Evolutionary conservation across 2,888 invertebrate genomes (phyloP).

Genomic region (Pecten maximus): DNA sequence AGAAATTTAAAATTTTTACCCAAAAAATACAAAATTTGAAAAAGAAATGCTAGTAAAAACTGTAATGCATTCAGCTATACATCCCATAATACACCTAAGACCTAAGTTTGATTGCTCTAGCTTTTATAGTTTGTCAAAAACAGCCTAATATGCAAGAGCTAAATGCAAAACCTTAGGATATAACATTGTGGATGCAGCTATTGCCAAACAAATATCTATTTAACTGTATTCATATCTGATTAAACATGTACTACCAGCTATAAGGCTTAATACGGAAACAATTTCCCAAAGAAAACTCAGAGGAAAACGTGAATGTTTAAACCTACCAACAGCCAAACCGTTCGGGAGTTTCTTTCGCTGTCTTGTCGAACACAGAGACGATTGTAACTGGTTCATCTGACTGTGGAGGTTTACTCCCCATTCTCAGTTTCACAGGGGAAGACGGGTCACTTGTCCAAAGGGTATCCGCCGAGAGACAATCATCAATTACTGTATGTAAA

Average conservation of each 20-base stretch:
- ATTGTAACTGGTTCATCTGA: constrained; percentile 71
- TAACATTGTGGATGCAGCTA: no score
- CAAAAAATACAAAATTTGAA: no score
- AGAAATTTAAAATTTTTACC: no score
- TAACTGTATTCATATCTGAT: neutral
- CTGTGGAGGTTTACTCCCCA: constrained; percentile 61
- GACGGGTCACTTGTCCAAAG: constrained; percentile 59
- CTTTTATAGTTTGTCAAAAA: no score
- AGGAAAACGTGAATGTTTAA: neutral
- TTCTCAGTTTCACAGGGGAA: constrained; percentile 70
- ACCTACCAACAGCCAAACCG: constrained; percentile 71
- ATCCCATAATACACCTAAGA: no score
- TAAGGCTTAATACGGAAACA: no score
- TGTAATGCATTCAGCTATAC: no score
- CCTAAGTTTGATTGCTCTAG: no score
- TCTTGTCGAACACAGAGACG: constrained; percentile 66
- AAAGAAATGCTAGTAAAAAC: no score
- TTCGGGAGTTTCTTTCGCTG: constrained; percentile 69
- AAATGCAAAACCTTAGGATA: no score
- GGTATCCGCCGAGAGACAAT: neutral
- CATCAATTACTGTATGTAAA: neutral
- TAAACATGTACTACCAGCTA: neutral
- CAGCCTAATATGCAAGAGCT: no score
- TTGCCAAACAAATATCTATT: neutral
- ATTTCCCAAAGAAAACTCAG: no score